These are phyloP conservation scores for Lasioglossum oenotherae DNA, from an alignment of 2,888 invertebrate genomes.

Conservation along the genomic window DNA sequence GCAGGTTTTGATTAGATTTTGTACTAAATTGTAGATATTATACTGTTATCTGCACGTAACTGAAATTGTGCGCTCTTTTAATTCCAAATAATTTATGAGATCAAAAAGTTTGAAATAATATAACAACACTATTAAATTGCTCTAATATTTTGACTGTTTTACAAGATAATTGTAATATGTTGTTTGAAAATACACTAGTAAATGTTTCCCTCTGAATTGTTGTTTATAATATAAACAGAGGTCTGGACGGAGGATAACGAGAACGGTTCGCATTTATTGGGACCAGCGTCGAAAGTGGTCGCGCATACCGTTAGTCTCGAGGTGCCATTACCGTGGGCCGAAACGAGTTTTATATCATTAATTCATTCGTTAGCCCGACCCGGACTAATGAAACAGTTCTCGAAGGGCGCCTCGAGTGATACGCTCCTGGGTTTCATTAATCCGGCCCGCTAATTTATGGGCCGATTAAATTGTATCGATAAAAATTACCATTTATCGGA, in stretches of 20 bases:
- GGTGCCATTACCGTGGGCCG: slow-evolving; percentile 32
- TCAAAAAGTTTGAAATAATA: too few species aligned
- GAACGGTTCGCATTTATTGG: slow-evolving; percentile 35
- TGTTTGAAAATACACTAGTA: not conserved
- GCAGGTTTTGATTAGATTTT: too few species aligned
- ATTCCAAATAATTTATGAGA: too few species aligned
- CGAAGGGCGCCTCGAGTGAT: slow-evolving; percentile 34
- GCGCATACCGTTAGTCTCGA: slow-evolving; percentile 29
- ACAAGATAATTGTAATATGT: not conserved
- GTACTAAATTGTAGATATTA: too few species aligned
- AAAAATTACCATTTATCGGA: slow-evolving; percentile 59
- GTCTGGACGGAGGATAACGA: slow-evolving; percentile 9
- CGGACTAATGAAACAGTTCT: slow-evolving; percentile 51
- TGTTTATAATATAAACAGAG: slow-evolving; percentile 5
- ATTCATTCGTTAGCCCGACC: slow-evolving; percentile 51
- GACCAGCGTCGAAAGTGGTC: slow-evolving; percentile 32
- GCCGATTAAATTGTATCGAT: slow-evolving; percentile 58
- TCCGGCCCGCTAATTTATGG: slow-evolving; percentile 56
- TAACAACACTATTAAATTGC: too few species aligned
- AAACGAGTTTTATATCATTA: slow-evolving; percentile 58
- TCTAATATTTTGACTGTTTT: too few species aligned
- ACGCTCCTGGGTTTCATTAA: slow-evolving; percentile 56
- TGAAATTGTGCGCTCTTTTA: too few species aligned
- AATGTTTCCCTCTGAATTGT: not conserved
- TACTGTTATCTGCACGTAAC: too few species aligned